Conservation (phyloP, 1,140 invertebrate species). For the Ceratoteleas bidentatus region DNA sequence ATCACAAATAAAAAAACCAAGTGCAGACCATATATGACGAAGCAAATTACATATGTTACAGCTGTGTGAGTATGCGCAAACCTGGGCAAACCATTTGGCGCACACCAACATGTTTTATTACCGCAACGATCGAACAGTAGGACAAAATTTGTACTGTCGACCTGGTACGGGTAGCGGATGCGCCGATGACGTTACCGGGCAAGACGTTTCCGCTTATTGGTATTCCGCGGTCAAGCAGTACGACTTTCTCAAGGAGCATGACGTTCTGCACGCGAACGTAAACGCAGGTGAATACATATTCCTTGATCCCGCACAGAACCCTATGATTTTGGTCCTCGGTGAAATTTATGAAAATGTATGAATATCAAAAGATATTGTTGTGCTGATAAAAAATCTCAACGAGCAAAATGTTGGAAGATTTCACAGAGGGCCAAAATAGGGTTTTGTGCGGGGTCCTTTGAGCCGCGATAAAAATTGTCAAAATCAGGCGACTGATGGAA, state of each 20-base stretch:
- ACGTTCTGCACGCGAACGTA: slow-evolving; percentile 88
- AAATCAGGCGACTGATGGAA: too few relatives aligned
- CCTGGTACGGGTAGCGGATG: slow-evolving; percentile 82
- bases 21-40: too few relatives aligned
- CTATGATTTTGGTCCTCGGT: too few relatives aligned
- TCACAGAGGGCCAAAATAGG: too few relatives aligned
- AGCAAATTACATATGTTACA: slow-evolving; percentile 76
- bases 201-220: slow-evolving; percentile 93
- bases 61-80: slow-evolving; percentile 90
- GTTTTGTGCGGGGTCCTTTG: too few relatives aligned
- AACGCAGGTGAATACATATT: slow-evolving; percentile 84
- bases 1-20: too few relatives aligned
- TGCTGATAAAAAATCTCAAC: too few relatives aligned
- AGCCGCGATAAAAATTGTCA: too few relatives aligned
- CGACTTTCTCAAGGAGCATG: slow-evolving; percentile 87
- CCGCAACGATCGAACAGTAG: slow-evolving; percentile 87
- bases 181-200: slow-evolving; percentile 86
- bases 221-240: slow-evolving; percentile 91
- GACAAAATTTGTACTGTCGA: slow-evolving; percentile 89
- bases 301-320: too few relatives aligned
- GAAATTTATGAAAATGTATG: too few relatives aligned
- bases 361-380: too few relatives aligned
- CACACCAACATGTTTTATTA: slow-evolving; percentile 89
- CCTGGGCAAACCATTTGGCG: slow-evolving; percentile 92
- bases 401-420: too few relatives aligned